These are phyloP conservation scores for Meles meles DNA, from an alignment of 2,113 vertebrate genomes.

Conservation along the genomic window DNA sequence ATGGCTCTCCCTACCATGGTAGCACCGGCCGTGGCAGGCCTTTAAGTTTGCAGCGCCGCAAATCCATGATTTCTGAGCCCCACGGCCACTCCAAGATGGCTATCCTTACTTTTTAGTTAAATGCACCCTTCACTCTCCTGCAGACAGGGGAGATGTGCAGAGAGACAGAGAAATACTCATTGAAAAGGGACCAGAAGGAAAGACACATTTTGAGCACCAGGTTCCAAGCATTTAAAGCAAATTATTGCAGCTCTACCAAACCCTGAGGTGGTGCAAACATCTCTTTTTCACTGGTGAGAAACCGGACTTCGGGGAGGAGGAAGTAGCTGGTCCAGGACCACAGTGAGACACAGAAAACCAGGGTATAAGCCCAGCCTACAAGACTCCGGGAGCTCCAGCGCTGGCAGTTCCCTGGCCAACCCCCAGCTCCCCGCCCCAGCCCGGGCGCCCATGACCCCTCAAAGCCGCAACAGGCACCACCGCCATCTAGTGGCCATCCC, in stretches of 20 bases:
- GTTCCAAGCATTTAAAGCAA: background rate
- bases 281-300: background rate
- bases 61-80: background rate
- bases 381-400: background rate
- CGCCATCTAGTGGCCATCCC: background rate
- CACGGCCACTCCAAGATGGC: background rate
- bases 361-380: background rate
- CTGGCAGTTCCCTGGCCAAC: background rate
- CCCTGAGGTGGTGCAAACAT: too few relatives aligned
- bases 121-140: background rate
- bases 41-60: background rate
- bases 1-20: fast-evolving
- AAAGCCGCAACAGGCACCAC: fast-evolving
- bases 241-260: background rate
- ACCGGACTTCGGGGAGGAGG: background rate
- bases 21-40: fast-evolving
- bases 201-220: background rate
- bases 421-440: too few relatives aligned
- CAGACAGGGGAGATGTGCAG: background rate
- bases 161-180: background rate
- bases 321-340: background rate
- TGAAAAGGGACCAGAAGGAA: background rate
- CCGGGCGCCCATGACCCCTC: fast-evolving
- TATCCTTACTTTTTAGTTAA: background rate
- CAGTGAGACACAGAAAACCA: background rate